phyloP scores from a whole-genome alignment of 1,140 invertebrate genomes.

The Drosophila melanica region DNA sequence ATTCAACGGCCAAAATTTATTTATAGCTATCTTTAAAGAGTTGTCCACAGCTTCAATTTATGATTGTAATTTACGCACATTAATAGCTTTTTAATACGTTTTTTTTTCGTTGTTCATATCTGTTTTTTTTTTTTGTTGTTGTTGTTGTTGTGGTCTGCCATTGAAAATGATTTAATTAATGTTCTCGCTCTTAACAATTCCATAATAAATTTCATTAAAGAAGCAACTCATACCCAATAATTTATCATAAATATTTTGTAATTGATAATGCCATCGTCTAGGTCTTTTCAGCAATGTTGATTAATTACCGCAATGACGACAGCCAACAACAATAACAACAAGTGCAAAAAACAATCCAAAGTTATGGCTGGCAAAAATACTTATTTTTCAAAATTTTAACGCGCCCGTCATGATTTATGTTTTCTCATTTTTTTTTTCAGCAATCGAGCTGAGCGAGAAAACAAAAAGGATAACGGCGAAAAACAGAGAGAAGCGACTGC shows the following conservation, averaged over 20 bases:
- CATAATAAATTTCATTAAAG: constrained; percentile 76
- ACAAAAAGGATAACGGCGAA: neutral
- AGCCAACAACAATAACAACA: constrained; percentile 46
- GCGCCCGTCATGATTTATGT: constrained; percentile 70
- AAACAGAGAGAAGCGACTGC: neutral
- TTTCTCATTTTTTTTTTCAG: constrained; percentile 61
- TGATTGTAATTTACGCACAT: constrained; percentile 39
- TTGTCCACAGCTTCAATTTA: constrained; percentile 10
- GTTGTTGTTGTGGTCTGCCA: constrained; percentile 33
- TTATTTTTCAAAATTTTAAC: constrained; percentile 71
- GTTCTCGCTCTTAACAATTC: constrained; percentile 61
- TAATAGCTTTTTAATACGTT: constrained; percentile 43
- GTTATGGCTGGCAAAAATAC: constrained; percentile 68
- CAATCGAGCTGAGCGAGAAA: constrained; percentile 27
- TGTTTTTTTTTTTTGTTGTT: constrained; percentile 15
- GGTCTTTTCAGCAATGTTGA: constrained; percentile 69
- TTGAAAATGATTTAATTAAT: constrained; percentile 62
- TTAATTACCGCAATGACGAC: constrained; percentile 79
- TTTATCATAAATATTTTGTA: constrained; percentile 74
- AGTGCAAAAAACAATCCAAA: constrained; percentile 55
- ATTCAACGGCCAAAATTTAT: neutral
- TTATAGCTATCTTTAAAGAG: neutral
- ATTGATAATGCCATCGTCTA: constrained; percentile 77
- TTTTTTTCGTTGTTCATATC: constrained; percentile 4
- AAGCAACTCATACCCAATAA: constrained; percentile 64